Evolutionary conservation across 1,140 invertebrate genomes (phyloP), one percentile per base, ranked within the genome.

Genomic region (Drosophila melanica): DNA sequence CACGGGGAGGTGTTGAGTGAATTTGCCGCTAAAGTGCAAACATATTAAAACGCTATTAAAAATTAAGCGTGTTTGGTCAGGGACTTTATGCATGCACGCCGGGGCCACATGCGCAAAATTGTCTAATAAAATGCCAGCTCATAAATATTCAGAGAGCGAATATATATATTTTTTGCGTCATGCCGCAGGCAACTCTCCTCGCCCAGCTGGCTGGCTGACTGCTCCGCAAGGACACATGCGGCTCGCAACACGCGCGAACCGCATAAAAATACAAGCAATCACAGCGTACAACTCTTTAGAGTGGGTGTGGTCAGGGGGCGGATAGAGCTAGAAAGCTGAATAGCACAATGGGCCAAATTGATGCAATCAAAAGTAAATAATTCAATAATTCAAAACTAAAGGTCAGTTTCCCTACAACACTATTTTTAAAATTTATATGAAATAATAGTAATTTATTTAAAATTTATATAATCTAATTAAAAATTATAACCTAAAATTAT

Each of bases 131-230:
- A 84, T 65, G 69, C 50, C 60, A 77, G 62, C 85, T 89, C 85
- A 89, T 89, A 89, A 89, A 89, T 89, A 89, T 89, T 89, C 85
- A 89, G 70, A n/a, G 35, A 41, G 55, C 77, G 73, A 67, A 58
- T 20, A 4, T 23, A 69, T 53, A 48, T n/a, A n/a, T n/a, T 50
- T 67, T 69, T 69, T 69, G 44, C 64, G 71, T 63, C 66, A 71
- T 60, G 33, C 65, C 20, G 47, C 45, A 45, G 20, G 51, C 50
- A 12, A 39, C 14, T 18, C 10, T 27, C 27, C 27, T 0, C 4
- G 23, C 50, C 11, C 18, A 12, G 16, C 54, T 14, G 30, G 54
- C 54, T 14, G 30, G 54, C 11, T 2, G 23, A 30, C 23, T 30
- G 23, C 5, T 9, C 2, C 9, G 55, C 41, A 58, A 58, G 55